Evolutionary conservation across 2,113 vertebrate genomes (phyloP), one percentile per base, ranked within the genome.

Genomic region (Labrus mixtus): DNA sequence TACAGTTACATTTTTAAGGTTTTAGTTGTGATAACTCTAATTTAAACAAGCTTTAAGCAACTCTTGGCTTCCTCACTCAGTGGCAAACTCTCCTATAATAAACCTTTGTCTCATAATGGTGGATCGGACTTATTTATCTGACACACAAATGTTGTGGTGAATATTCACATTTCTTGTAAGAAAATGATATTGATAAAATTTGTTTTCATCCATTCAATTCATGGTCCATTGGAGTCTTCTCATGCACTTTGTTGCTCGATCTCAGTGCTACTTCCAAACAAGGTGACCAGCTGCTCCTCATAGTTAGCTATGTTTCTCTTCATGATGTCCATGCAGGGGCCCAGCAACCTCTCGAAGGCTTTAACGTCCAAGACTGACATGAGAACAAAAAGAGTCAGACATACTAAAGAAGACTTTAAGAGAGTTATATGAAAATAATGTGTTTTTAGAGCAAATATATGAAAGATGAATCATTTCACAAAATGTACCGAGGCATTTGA

Each of bases 291-390:
- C 77, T 99, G 98, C 86, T 99, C 98, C 90, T 99, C 97, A 70
- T 99, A 99, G 92, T 99, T 98, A 50, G 96, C 95, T 86, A 99
- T 99, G 93, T 99, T 99, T 81, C 98, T 96, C 94, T 99, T 99
- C 97, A 99, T 99, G 93, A 99, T 99, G 91, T 99, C 98, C 98
- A 97, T 99, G 94, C 98, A 99, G 23, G 98, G 98, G 87, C 98
- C 98, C 94, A 99, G 93, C 93, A 99, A 93, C 89, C 98, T 96
- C 95, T 99, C 98, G 89, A 99, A 99, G 71, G 98, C 98, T 88
- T 99, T 94, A 65, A 99, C 95, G 65, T 97, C 98, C 96, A 99
- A 96, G 75, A 96, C 98, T 99, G 90, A 20, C 15, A 51, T 60
- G 63, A 16, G 73, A 79, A 86, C 51, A 84, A 25, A 25, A 20